These are phyloP conservation scores for Mesochorus sp. DNA, from an alignment of 2,888 invertebrate species.

Conservation along the genomic window DNA sequence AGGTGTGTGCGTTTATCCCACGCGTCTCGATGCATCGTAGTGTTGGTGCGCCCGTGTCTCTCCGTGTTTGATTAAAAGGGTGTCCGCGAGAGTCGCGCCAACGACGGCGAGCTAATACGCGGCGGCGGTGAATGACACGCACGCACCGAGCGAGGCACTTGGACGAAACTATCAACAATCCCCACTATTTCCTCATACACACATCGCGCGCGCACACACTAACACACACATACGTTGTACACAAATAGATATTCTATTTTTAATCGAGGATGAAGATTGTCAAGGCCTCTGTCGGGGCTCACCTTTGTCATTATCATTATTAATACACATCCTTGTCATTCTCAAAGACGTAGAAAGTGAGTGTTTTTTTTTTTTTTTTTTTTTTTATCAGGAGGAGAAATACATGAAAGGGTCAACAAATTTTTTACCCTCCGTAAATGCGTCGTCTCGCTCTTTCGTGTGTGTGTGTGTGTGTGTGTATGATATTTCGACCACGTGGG, in stretches of 20 bases:
- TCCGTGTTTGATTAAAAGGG: conserved; percentile 65
- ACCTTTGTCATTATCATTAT: too few species aligned
- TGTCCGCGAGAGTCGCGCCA: conserved; percentile 56
- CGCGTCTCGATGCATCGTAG: neutral
- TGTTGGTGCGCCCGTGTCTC: conserved; percentile 34
- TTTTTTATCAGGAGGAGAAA: neutral
- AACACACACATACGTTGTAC: neutral
- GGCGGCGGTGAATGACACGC: conserved; percentile 72
- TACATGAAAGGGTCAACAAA: too few species aligned
- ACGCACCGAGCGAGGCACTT: too few species aligned
- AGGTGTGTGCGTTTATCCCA: too few species aligned
- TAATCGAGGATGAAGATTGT: too few species aligned
- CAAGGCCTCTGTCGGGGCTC: too few species aligned
- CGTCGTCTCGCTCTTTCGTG: neutral
- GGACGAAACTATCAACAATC: neutral
- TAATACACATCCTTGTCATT: too few species aligned
- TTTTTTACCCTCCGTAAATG: too few species aligned
- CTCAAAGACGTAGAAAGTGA: neutral
- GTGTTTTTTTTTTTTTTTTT: neutral
- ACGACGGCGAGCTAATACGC: conserved; percentile 57
- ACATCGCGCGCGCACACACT: too few species aligned
- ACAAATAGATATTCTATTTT: too few species aligned
- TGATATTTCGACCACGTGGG: too few species aligned
- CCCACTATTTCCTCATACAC: neutral
- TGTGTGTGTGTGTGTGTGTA: too few species aligned